These are phyloP conservation scores for Mechanitis messenoides DNA, from an alignment of 2,888 invertebrate species.

Conservation along the genomic window DNA sequence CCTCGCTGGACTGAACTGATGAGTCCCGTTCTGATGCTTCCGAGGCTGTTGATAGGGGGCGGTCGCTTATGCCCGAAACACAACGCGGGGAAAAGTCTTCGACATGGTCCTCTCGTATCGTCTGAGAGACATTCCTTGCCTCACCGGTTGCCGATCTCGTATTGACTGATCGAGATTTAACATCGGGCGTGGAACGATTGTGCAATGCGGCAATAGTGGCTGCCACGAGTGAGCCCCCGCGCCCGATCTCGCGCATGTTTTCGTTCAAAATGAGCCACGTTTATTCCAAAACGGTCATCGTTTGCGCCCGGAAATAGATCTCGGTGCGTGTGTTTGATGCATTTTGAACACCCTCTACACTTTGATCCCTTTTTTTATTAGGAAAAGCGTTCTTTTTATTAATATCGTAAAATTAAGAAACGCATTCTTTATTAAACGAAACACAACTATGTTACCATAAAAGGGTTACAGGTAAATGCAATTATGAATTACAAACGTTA, in stretches of 20 bases:
- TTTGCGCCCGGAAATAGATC: slow-evolving; percentile 73
- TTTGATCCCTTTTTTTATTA: slow-evolving; percentile 48
- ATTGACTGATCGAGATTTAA: slow-evolving; percentile 54
- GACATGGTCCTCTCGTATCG: slow-evolving; percentile 43
- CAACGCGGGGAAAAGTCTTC: slow-evolving; percentile 51
- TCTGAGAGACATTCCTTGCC: slow-evolving; percentile 46
- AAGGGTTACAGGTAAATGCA: slow-evolving; percentile 31
- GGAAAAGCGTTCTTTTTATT: slow-evolving; percentile 9
- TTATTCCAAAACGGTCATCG: slow-evolving; percentile 66
- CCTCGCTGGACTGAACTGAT: slow-evolving; percentile 73
- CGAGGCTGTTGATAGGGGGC: slow-evolving; percentile 68
- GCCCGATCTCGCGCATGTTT: slow-evolving; percentile 75
- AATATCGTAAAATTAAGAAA: slow-evolving; percentile 9
- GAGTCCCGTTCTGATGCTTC: slow-evolving; percentile 70
- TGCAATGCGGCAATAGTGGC: slow-evolving; percentile 72
- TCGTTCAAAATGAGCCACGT: slow-evolving; percentile 69
- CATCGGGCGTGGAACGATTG: slow-evolving; percentile 59
- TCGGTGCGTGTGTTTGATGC: slow-evolving; percentile 61
- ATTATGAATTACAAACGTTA: slow-evolving; percentile 35
- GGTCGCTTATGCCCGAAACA: slow-evolving; percentile 62
- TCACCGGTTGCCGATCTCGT: slow-evolving; percentile 47
- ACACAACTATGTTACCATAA: slow-evolving; percentile 28
- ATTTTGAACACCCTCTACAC: slow-evolving; percentile 62
- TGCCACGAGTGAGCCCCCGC: slow-evolving; percentile 78
- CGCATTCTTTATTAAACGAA: slow-evolving; percentile 20